Evolutionary conservation across 2,888 invertebrate species (phyloP).

Genomic region (Morpho achilles): DNA sequence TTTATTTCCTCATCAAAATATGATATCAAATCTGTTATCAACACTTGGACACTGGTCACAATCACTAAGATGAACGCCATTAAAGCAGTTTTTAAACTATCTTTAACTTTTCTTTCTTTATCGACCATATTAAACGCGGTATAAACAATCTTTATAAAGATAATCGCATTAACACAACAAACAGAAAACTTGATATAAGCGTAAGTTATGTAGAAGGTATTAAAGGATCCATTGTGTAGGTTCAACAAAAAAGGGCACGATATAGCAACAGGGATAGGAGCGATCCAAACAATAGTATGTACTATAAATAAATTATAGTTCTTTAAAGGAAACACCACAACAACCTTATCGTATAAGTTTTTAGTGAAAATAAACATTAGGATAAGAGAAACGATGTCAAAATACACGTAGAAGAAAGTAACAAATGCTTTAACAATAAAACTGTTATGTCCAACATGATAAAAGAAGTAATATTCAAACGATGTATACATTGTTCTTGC

Average conservation of each 20-base stretch:
- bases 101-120: constrained; percentile 28
- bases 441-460: constrained; percentile 6
- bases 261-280: constrained; percentile 42
- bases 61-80: constrained; percentile 46
- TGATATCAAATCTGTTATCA: constrained; percentile 42
- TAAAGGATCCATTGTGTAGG: constrained; percentile 25
- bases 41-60: constrained; percentile 50
- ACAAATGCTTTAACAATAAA: constrained; percentile 23
- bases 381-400: constrained; percentile 45
- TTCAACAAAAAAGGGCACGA: constrained; percentile 32
- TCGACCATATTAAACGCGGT: constrained; percentile 34
- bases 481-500: constrained; percentile 46
- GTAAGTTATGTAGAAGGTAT: constrained; percentile 36
- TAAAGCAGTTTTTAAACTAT: constrained; percentile 36
- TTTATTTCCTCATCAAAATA: constrained; percentile 24
- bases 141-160: constrained; percentile 47
- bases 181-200: constrained; percentile 44
- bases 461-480: constrained; percentile 38
- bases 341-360: constrained; percentile 55
- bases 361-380: constrained; percentile 60
- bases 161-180: constrained; percentile 41
- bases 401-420: constrained; percentile 41
- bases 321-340: constrained; percentile 42
- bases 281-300: constrained; percentile 39
- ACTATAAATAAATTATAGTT: constrained; percentile 34